Conservation (phyloP, 2,113 vertebrate species). For the Pelecanoides urinatrix region DNA sequence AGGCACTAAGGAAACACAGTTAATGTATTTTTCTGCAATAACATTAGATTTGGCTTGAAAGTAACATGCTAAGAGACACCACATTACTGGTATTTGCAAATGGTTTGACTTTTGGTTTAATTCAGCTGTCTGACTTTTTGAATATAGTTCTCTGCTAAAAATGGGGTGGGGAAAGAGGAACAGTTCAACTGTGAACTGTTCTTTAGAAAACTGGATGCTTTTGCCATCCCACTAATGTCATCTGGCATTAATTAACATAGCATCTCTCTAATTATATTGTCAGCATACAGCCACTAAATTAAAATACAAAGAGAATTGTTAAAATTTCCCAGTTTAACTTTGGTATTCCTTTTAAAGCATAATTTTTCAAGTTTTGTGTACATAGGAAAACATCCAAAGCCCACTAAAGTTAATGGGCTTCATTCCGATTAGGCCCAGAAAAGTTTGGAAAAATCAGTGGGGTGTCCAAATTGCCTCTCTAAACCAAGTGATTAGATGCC, state of each 20-base stretch:
- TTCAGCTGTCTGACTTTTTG: neutral
- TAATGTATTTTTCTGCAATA: neutral
- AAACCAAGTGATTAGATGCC: neutral
- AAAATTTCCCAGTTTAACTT: neutral
- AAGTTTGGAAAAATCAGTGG: neutral
- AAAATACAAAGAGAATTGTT: conserved; percentile 36
- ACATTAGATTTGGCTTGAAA: neutral
- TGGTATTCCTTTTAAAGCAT: neutral
- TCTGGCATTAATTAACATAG: conserved; percentile 52
- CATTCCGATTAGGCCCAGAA: neutral
- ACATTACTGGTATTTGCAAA: neutral
- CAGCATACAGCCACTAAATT: conserved; percentile 31
- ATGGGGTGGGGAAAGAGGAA: neutral
- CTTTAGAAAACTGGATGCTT: conserved; percentile 13
- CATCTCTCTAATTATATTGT: conserved; percentile 49
- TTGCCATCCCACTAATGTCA: conserved; percentile 15
- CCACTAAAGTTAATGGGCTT: conserved; percentile 22
- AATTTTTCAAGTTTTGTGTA: conserved; percentile 16
- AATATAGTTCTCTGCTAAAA: neutral
- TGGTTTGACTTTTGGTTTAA: neutral
- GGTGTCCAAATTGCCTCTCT: neutral
- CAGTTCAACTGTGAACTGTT: neutral
- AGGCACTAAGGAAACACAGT: neutral
- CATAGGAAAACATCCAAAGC: conserved; percentile 33
- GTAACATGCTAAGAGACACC: neutral